These are phyloP conservation scores for Ibycter americanus DNA, from an alignment of 2,797 vertebrate species.

Conservation along the genomic window DNA sequence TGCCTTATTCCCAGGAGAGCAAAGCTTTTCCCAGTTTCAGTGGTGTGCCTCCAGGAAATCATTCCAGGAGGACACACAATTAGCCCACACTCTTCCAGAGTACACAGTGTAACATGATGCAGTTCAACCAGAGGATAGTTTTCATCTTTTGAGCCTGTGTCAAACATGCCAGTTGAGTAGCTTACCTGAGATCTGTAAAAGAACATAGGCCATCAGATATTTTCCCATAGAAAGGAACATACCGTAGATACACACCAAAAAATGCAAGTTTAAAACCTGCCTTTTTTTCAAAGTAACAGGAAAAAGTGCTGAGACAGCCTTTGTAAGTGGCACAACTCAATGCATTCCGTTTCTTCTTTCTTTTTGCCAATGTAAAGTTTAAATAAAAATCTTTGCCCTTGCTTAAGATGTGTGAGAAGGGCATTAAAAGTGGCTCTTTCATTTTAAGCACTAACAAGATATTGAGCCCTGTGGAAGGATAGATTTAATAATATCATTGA, in stretches of 20 bases:
- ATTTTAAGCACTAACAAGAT: neutral
- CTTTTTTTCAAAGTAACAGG: neutral
- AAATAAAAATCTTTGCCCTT: neutral
- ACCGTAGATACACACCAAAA: neutral
- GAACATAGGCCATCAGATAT: neutral
- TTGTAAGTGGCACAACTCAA: neutral
- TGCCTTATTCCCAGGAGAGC: neutral
- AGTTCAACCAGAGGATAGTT: constrained; percentile 42
- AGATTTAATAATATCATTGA: neutral
- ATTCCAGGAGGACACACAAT: neutral
- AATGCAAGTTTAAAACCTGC: neutral
- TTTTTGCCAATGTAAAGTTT: neutral
- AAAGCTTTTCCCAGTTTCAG: neutral
- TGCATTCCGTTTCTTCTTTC: neutral
- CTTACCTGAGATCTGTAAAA: constrained; percentile 25
- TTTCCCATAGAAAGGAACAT: neutral
- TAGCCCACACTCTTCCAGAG: constrained; percentile 32
- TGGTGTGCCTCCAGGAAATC: constrained; percentile 6
- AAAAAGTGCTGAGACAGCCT: neutral
- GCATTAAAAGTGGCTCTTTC: neutral
- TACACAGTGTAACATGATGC: constrained; percentile 39
- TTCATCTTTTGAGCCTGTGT: constrained; percentile 50
- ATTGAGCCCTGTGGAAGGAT: neutral
- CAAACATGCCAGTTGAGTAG: constrained; percentile 1
- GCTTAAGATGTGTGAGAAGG: neutral